Conservation (phyloP, 2,888 invertebrate genomes). For the Callinectes sapidus region DNA sequence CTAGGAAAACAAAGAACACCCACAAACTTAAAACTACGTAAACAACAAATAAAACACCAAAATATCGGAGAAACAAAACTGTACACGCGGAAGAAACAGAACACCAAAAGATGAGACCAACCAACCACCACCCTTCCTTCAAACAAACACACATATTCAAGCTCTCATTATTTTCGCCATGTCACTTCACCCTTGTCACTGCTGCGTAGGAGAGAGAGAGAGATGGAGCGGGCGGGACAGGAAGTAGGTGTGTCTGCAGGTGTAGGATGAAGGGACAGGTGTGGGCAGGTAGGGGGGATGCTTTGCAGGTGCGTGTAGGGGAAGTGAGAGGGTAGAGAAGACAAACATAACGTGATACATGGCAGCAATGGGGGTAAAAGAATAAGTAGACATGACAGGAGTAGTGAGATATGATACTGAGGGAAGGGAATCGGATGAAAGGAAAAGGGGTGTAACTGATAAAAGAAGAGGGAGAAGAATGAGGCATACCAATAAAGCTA, state of each 20-base stretch:
- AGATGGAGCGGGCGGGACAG: background rate
- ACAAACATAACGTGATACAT: background rate
- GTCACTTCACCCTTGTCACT: slow-evolving; percentile 1
- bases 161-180: background rate
- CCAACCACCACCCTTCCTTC: too few relatives aligned
- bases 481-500: background rate
- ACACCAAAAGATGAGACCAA: too few relatives aligned
- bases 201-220: background rate
- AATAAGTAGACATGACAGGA: background rate
- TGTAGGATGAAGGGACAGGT: background rate
- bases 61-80: too few relatives aligned
- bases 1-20: too few relatives aligned
- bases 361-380: background rate
- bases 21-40: too few relatives aligned
- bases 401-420: background rate
- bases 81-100: too few relatives aligned
- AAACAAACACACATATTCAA: too few relatives aligned
- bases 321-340: background rate
- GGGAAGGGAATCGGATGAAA: background rate
- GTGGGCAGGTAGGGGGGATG: background rate
- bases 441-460: background rate
- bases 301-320: background rate
- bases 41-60: too few relatives aligned
- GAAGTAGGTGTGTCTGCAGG: background rate
- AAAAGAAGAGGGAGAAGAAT: too few relatives aligned